These are phyloP conservation scores for Trematocara nigrifrons DNA, from an alignment of 2,113 vertebrate genomes.

Conservation along the genomic window DNA sequence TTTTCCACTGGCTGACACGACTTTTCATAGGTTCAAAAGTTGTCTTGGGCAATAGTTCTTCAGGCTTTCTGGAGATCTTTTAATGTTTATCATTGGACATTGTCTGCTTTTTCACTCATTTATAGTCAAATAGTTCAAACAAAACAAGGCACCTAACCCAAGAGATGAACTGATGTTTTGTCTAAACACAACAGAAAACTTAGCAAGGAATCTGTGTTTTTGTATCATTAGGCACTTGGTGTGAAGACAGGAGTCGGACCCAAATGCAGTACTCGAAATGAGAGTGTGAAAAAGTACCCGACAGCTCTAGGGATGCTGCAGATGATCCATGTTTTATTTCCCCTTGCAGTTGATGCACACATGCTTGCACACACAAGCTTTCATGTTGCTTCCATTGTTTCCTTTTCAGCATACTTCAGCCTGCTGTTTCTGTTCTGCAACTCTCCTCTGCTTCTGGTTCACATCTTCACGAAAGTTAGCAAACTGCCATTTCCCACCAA, in stretches of 20 bases:
- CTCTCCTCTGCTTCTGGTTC: neutral
- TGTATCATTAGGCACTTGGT: neutral
- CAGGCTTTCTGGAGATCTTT: neutral
- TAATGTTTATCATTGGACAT: neutral
- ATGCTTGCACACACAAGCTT: neutral
- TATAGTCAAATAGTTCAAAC: neutral
- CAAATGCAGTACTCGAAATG: neutral
- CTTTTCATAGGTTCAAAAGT: neutral
- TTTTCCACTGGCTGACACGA: neutral
- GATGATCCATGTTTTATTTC: neutral
- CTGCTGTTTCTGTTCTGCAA: neutral
- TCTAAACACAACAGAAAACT: neutral
- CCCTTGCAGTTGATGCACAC: neutral
- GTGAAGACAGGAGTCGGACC: neutral
- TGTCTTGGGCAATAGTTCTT: neutral
- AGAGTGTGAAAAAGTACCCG: accelerated
- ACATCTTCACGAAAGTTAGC: neutral
- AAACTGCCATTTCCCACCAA: neutral
- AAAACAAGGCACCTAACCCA: neutral
- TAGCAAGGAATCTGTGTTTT: neutral
- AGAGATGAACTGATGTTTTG: neutral
- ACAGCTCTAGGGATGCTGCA: neutral
- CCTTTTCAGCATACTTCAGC: neutral
- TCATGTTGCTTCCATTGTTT: neutral
- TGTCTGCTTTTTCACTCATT: neutral